Evolutionary conservation across 2,888 invertebrate genomes (phyloP).

Genomic region (Andrena chrysosceles): DNA sequence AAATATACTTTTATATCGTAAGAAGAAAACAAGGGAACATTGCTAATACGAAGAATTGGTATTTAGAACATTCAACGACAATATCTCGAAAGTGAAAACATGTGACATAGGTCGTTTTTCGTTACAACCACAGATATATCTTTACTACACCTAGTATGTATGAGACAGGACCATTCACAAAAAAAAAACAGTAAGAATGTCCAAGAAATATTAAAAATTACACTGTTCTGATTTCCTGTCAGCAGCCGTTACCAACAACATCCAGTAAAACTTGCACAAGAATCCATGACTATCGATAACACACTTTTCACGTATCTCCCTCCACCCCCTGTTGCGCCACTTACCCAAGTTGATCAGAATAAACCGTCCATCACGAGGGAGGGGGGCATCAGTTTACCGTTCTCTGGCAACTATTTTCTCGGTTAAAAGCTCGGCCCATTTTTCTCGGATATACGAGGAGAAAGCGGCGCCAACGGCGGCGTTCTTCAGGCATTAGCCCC

Average conservation of each 20-base stretch:
- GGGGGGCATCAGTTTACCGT: constrained; percentile 17
- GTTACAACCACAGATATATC: too few species aligned
- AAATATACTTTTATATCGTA: too few species aligned
- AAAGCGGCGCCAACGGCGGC: background rate
- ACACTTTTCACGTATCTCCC: background rate
- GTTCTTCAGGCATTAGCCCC: constrained; percentile 28
- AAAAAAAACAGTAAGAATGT: background rate
- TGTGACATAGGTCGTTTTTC: too few species aligned
- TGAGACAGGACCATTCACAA: background rate
- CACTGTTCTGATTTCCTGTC: background rate
- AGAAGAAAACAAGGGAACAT: too few species aligned
- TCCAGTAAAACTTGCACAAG: background rate
- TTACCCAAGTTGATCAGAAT: constrained; percentile 10
- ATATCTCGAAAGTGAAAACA: too few species aligned
- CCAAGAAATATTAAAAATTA: too few species aligned
- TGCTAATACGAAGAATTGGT: too few species aligned
- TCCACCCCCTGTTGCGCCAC: background rate
- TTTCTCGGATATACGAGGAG: background rate
- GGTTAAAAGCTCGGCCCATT: constrained; percentile 20
- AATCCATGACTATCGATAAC: background rate
- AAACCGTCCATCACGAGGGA: background rate
- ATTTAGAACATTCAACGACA: too few species aligned
- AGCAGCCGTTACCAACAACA: background rate
- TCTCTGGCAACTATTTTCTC: constrained; percentile 8
- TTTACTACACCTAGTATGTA: too few species aligned